Base-by-base conservation (phyloP, 92 coral and sea anemone species). In the Porites rus region DNA sequence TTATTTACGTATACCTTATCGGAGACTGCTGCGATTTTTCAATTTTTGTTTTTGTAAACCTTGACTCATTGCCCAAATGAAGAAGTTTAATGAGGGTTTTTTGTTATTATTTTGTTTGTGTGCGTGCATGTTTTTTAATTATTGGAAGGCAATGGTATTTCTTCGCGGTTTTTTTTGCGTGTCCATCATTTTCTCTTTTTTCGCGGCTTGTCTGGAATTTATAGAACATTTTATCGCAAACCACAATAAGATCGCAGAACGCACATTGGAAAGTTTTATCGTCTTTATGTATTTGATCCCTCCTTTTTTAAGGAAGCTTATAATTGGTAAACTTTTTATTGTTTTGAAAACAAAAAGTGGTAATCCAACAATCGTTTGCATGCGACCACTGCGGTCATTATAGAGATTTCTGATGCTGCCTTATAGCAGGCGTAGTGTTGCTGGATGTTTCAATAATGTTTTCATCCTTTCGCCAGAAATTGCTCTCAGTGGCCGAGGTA, bases 401-500 rank as follows among this genome's bases (percentile, higher is more conserved):
- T 56, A 10, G 13, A 68, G 75, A 70, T 24, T 70, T 71, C 28
- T 46, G 7, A 59, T 58, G 69, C 59, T n/a, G 78, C 74, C 52
- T 60, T 24, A 74, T 65, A 24, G 19, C 10, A 8, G n/a, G 51
- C 56, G 64, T 67, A 21, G 12, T 1, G 71, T 77, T 83, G 69
- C 1, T 38, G 46, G 46, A 38, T 38, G 46, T 38, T 38, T 17
- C 51, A 72, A 74, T 4, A 8, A 91, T 91, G 94, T 79, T 91
- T 65, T 56, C 75, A 46, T 65, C 89, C 2, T 83, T 91, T 77
- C 84, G 91, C 12, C 82, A 87, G 52, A 72, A 69, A 72, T 43
- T 87, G 18, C 70, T 80, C 6, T 72, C 79, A n/a, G 91, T 76
- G 17, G 83, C 86, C 1, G 94, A 91, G 94, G 94, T 91, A 87